Evolutionary conservation across 2,797 vertebrate species (phyloP), one percentile per base, ranked within the genome.

Genomic region (Melanotaenia trifasciata): DNA sequence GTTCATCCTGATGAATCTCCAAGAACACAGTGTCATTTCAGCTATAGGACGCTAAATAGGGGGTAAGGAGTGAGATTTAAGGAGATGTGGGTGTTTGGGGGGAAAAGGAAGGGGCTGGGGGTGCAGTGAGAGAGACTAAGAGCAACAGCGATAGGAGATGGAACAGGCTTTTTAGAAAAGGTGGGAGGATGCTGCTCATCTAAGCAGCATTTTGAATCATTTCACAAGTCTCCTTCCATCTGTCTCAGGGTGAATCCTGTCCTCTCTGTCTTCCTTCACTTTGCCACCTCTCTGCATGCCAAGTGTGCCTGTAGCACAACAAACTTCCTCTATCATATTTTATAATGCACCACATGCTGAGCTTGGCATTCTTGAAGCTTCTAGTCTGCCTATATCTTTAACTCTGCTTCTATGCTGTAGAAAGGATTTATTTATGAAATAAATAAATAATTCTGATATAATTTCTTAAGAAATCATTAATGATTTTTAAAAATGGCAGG

Each of bases 161-260:
- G 26, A 51, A 57, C 2, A 13, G 32, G 73, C 58, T 38, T 75
- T 71, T 36, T 68, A 62, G 74, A 62, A 64, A 57, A 54, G 45
- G 24, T 0, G 0, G 47, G 43, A 11, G 60, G 74, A 28, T 40
- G 65, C 50, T 57, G 72, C 64, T 80, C 20, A 5, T 70, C 74
- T 72, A 58, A 61, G 57, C n/a, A 4, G 8, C 4, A 61, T 72
- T 88, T 58, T 43, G 59, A 86, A 83, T 75, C 70, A 43, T 80
- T 86, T 74, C 51, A 76, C 80, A 70, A 80, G 84, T 81, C 74
- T 84, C 66, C 65, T 77, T 80, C 72, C 82, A 70, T 87, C 74
- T 72, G 71, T 84, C 66, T 83, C 70, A 56, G 67, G 80, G 74
- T 60, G 70, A 47, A 38, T 64, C 59, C 69, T 35, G 11, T 69